A percentile compares a stretch with the other conserved stretches of the same genome.
Conservation (phyloP, 2,113 vertebrate species). For the Todiramphus chloris region DNA sequence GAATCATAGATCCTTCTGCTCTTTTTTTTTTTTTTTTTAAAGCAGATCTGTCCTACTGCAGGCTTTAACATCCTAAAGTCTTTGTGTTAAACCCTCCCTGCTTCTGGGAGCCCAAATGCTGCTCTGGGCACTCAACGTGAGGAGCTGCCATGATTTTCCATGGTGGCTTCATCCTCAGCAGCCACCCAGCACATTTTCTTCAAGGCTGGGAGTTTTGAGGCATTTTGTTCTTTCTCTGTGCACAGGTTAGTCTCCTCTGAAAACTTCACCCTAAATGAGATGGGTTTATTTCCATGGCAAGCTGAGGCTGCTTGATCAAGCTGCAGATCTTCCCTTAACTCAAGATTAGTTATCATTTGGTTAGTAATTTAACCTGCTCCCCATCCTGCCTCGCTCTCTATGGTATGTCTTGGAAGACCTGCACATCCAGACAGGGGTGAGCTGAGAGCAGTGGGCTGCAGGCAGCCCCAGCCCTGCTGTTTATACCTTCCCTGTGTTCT, state of each 20-base stretch:
- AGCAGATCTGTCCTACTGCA: not conserved
- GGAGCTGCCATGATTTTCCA: not conserved
- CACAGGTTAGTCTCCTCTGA: not conserved
- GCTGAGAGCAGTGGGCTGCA: not conserved
- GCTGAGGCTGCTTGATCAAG: not conserved
- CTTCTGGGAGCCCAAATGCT: not conserved
- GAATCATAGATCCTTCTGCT: not conserved
- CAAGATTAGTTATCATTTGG: not conserved
- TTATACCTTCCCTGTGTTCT: not conserved
- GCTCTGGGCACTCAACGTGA: not conserved
- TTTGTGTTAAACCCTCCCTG: not conserved
- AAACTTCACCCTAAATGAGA: not conserved
- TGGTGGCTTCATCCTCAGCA: not conserved
- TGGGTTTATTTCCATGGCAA: not conserved
- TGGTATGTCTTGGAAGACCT: not conserved
- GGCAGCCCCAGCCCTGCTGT: not conserved
- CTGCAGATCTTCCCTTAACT: not conserved
- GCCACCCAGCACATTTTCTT: not conserved
- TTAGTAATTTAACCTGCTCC: not conserved
- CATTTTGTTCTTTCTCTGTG: not conserved
- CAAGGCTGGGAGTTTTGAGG: not conserved
- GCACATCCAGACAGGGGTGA: fast-evolving
- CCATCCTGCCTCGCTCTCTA: fast-evolving
- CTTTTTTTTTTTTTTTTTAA: not conserved
- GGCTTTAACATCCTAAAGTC: not conserved